These are phyloP conservation scores for Salticus scenicus DNA, from an alignment of 2,888 invertebrate species.

Conservation along the genomic window DNA sequence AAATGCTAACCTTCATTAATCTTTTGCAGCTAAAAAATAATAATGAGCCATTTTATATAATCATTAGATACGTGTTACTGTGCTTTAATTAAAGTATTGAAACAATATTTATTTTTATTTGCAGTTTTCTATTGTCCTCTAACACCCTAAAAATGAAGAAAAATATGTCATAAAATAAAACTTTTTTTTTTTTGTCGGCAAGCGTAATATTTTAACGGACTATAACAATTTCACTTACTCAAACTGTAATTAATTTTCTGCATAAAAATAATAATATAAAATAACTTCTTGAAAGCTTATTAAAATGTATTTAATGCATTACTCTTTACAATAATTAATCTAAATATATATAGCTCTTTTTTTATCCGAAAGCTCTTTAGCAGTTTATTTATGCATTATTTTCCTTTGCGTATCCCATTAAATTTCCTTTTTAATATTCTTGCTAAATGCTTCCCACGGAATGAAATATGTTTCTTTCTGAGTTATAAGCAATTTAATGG, in stretches of 20 bases:
- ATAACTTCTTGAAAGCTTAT: neutral
- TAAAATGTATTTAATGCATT: constrained; percentile 1
- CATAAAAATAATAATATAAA: neutral
- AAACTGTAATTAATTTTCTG: neutral
- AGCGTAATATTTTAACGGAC: neutral
- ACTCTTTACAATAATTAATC: constrained; percentile 1
- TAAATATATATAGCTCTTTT: neutral
- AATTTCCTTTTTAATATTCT: no score
- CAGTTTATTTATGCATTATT: neutral
- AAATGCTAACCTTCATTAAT: no score
- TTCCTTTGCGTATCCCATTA: neutral
- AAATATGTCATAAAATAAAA: no score
- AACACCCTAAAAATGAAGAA: neutral
- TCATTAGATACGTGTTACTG: no score
- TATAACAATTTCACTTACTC: neutral
- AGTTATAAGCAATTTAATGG: neutral
- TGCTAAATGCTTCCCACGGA: neutral
- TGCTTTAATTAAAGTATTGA: no score
- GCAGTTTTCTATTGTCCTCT: no score
- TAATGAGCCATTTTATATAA: no score
- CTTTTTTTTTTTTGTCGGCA: neutral
- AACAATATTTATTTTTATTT: no score
- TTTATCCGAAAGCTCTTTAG: neutral
- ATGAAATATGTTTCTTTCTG: neutral
- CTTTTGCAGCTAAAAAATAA: no score